Evolutionary conservation across 2,888 invertebrate species (phyloP).

Genomic region (Cantharis flavilabris): DNA sequence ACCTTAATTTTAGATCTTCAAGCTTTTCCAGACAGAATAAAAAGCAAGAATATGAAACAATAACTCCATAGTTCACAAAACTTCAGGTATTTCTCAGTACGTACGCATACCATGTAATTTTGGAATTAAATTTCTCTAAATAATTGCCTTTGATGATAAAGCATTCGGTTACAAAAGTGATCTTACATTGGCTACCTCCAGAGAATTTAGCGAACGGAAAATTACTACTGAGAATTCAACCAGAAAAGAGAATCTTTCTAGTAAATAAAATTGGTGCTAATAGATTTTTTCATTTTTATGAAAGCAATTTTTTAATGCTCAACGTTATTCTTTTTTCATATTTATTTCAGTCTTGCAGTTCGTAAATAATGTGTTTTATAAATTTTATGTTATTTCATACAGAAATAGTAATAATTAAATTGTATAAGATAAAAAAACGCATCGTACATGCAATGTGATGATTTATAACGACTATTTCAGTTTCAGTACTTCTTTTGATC

Average conservation of each 20-base stretch:
- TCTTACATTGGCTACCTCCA: background rate
- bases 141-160: slow-evolving; percentile 6
- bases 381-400: background rate
- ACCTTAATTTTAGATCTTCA: background rate
- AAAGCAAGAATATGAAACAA: background rate
- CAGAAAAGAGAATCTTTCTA: background rate
- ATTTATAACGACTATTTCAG: background rate
- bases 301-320: background rate
- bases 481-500: background rate
- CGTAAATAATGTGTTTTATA: background rate
- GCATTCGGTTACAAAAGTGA: slow-evolving; percentile 3
- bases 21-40: background rate
- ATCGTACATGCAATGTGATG: background rate
- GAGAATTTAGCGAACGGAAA: slow-evolving; percentile 3
- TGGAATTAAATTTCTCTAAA: background rate
- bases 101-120: background rate
- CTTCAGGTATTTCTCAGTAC: background rate
- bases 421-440: background rate
- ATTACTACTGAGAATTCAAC: background rate
- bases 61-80: too few species aligned
- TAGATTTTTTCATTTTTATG: background rate
- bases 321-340: background rate
- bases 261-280: background rate
- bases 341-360: background rate
- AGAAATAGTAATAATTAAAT: background rate